Evolutionary conservation across 2,888 invertebrate genomes (phyloP).

Genomic region (Apodemia zela): DNA sequence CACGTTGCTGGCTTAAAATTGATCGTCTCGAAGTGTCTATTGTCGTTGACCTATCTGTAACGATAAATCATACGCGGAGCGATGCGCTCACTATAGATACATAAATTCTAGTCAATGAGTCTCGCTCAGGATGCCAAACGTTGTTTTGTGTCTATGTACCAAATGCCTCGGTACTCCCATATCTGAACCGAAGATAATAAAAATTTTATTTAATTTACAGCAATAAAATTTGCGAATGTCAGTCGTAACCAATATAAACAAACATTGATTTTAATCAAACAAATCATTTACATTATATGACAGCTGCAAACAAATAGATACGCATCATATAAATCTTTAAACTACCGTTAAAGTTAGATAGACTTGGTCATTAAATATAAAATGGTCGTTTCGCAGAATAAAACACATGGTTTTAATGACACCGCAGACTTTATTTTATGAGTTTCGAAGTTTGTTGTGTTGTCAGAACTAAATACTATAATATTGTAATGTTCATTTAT

Average conservation of each 20-base stretch:
- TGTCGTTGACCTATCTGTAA: constrained; percentile 14
- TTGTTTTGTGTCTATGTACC: constrained; percentile 6
- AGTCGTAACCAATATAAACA: not conserved
- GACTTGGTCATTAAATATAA: not conserved
- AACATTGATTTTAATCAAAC: not conserved
- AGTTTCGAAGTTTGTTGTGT: constrained; percentile 16
- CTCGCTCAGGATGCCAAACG: constrained; percentile 2
- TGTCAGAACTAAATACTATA: not conserved
- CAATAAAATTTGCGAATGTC: not conserved
- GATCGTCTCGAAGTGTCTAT: constrained; percentile 13
- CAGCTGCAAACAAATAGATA: constrained; percentile 2
- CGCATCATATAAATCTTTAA: constrained; percentile 20
- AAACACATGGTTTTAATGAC: constrained; percentile 25
- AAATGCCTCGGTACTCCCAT: not conserved
- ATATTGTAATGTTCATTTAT: not conserved
- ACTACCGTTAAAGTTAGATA: constrained; percentile 23
- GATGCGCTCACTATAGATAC: constrained; percentile 5
- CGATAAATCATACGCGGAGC: constrained; percentile 11
- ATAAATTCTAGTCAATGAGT: constrained; percentile 16
- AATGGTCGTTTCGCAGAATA: constrained; percentile 6
- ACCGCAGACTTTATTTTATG: constrained; percentile 26
- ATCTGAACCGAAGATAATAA: not conserved
- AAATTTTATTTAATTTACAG: not conserved
- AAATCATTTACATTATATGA: not conserved
- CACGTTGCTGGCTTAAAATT: constrained; percentile 16